Percentiles rank a stretch among this genome's conserved stretches.
Evolutionary conservation across 2,888 invertebrate genomes (phyloP).

Genomic region (Tolmerus cingulatus): DNA sequence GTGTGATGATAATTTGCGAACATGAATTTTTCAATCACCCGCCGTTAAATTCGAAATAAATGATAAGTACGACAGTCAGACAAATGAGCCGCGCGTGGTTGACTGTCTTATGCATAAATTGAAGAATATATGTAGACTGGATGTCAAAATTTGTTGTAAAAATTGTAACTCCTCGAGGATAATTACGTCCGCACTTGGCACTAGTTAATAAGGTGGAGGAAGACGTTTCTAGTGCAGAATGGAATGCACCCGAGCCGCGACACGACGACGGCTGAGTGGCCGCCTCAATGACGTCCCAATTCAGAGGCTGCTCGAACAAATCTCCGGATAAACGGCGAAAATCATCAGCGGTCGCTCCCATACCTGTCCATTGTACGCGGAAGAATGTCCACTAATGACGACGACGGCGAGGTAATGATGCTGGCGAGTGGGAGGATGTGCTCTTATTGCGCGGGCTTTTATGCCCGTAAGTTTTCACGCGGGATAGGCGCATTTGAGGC

Average conservation of each 20-base stretch:
- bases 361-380: constrained; percentile 40
- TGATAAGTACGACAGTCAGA: constrained; percentile 29
- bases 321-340: constrained; percentile 31
- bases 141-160: not conserved
- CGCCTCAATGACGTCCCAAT: constrained; percentile 19
- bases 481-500: not conserved
- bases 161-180: not conserved
- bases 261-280: not conserved
- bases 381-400: constrained; percentile 45
- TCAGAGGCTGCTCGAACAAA: constrained; percentile 33
- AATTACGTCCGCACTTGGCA: constrained; percentile 12
- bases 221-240: not conserved
- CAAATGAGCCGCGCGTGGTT: constrained; percentile 20
- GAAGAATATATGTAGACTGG: not conserved
- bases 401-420: constrained; percentile 38
- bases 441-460: constrained; percentile 15
- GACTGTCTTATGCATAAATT: not conserved
- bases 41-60: constrained; percentile 24
- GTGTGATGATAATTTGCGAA: constrained; percentile 10
- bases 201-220: not conserved
- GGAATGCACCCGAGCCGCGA: not conserved
- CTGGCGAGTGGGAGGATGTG: constrained; percentile 43
- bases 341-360: constrained; percentile 32
- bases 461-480: not conserved
- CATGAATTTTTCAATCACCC: constrained; percentile 8